Evolutionary conservation across 2,797 vertebrate genomes (phyloP), one percentile per base, ranked within the genome.

Genomic region (Macroramphosus scolopax): DNA sequence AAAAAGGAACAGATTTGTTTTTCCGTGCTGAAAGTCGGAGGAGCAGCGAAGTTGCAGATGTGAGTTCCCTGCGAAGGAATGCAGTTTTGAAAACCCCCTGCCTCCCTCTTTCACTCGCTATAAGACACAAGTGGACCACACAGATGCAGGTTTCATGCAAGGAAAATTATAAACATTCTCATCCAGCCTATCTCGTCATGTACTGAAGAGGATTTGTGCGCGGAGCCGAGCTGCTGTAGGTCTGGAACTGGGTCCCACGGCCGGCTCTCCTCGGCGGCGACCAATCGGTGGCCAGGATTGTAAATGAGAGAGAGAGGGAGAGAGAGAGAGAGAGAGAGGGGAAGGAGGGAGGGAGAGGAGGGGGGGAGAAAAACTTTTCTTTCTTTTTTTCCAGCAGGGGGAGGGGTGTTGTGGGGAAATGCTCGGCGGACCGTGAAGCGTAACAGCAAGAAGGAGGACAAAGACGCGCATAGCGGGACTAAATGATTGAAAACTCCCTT

Each of bases 361-460:
- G 60, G 50, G 65, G 69, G 56, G 16, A 45, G 57, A 55, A 58
- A 76, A 73, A 70, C 43, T 78, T 88, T 85, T 78, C 63, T 81
- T 81, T 83, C 64, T 78, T 53, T 77, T 47, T 52, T 78, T 62
- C 69, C 44, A 29, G 54, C 59, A 62, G 82, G 60, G 46, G 74
- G 84, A 82, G 82, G 81, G 81, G 82, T 81, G 84, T 63, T 69
- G 75, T 76, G 77, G 75, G 63, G 74, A 68, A 83, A 81, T 81
- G 86, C 68, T 81, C 82, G 72, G 79, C 71, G 78, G 83, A 88
- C 76, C 87, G 86, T 89, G 88, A 88, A 87, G 81, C 82, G 78
- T 75, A 83, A 82, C 83, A 83, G 79, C 79, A 55, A 77, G 69
- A 59, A 67, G 72, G 51, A 56, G 61, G 82, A 84, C 81, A 88